phyloP scores from a whole-genome alignment of 2,113 vertebrate genomes.

The Acrocephalus kingi region DNA sequence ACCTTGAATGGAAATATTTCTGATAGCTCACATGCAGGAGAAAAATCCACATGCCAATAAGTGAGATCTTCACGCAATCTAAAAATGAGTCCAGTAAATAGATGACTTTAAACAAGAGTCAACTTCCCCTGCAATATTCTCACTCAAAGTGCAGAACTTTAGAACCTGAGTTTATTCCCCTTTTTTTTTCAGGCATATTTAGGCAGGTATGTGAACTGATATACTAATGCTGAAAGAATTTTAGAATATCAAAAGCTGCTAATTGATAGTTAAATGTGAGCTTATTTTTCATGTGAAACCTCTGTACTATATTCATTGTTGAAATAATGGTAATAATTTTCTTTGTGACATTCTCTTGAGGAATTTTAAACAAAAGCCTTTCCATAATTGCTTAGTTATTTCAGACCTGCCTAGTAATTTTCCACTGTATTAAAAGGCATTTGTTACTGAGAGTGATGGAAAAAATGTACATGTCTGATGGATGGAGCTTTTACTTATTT shows the following conservation, averaged over 20 bases:
- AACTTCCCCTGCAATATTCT: background rate
- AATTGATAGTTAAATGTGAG: conserved; percentile 66
- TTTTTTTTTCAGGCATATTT: conserved; percentile 24
- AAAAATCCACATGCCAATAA: background rate
- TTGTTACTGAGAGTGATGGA: conserved; percentile 44
- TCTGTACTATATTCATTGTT: conserved; percentile 26
- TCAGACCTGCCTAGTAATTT: conserved; percentile 73
- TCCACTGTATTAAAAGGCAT: conserved; percentile 67
- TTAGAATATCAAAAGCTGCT: conserved; percentile 60
- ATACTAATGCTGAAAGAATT: conserved; percentile 30
- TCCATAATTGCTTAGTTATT: conserved; percentile 71
- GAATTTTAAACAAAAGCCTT: conserved; percentile 73
- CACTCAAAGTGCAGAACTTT: background rate
- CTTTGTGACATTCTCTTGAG: conserved; percentile 63
- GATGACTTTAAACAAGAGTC: background rate
- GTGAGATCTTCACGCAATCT: background rate
- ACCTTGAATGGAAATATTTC: background rate
- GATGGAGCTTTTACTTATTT: conserved; percentile 65
- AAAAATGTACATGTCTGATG: conserved; percentile 31
- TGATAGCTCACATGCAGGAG: background rate
- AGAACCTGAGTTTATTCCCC: background rate
- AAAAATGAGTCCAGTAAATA: background rate
- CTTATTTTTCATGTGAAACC: conserved; percentile 56
- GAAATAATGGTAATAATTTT: conserved; percentile 69
- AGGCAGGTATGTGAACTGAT: conserved; percentile 4